Percentiles rank a stretch among this genome's conserved stretches.
These are phyloP conservation scores for Parauchenoglanis ngamensis DNA, from an alignment of 2,797 vertebrate genomes.

Conservation along the genomic window DNA sequence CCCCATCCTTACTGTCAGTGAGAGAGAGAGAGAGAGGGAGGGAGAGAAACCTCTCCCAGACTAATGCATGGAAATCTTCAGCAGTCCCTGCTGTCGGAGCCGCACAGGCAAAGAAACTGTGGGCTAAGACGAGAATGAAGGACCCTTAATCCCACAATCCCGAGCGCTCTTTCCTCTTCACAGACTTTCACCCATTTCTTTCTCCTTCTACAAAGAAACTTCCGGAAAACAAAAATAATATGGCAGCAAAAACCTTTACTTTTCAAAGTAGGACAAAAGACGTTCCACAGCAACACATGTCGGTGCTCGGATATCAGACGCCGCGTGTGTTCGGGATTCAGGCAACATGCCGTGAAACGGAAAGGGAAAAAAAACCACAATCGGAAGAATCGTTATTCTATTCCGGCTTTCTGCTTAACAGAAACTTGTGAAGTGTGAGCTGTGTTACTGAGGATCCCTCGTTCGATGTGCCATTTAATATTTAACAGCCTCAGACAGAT, in stretches of 20 bases:
- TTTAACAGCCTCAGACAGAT: slow-evolving; percentile 28
- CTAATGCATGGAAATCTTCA: slow-evolving; percentile 68
- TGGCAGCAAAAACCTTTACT: not conserved
- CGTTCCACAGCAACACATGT: not conserved
- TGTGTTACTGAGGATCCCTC: not conserved
- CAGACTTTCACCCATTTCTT: slow-evolving; percentile 51
- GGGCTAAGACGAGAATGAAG: slow-evolving; percentile 25
- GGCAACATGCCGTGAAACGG: not conserved
- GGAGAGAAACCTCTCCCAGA: slow-evolving; percentile 57
- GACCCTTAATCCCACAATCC: slow-evolving; percentile 54
- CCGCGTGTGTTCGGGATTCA: not conserved
- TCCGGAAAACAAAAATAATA: slow-evolving; percentile 30
- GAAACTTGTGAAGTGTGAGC: not conserved
- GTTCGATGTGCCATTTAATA: slow-evolving; percentile 31
- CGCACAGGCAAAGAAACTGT: slow-evolving; percentile 8
- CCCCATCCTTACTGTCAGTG: slow-evolving; percentile 56
- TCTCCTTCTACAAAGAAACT: slow-evolving; percentile 18
- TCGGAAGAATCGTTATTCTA: not conserved
- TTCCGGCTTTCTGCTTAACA: not conserved
- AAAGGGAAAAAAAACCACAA: not conserved
- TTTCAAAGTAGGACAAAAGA: slow-evolving; percentile 30
- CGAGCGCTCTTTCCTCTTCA: slow-evolving; percentile 53
- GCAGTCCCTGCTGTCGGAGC: slow-evolving; percentile 32
- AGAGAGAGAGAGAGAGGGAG: slow-evolving; percentile 29
- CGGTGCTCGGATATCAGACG: slow-evolving; percentile 7